Percentiles rank a stretch among this genome's conserved stretches.
These are phyloP conservation scores for Ptychadena robeensis DNA, from an alignment of 2,797 vertebrate species.

Conservation along the genomic window DNA sequence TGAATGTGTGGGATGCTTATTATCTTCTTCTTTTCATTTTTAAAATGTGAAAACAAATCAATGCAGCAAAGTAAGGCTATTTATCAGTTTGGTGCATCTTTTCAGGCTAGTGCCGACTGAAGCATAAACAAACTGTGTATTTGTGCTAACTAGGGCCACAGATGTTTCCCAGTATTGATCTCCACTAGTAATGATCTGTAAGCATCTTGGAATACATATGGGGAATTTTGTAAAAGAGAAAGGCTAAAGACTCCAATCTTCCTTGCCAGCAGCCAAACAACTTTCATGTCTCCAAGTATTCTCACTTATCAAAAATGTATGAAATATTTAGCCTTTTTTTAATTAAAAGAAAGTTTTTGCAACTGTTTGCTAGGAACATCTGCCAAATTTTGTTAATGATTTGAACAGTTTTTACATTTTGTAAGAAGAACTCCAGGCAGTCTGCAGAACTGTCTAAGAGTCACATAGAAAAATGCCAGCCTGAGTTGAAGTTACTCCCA, in stretches of 20 bases:
- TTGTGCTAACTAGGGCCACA: slow-evolving; percentile 43
- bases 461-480: background rate
- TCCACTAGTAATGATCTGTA: slow-evolving; percentile 55
- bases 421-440: background rate
- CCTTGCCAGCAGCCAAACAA: slow-evolving; percentile 45
- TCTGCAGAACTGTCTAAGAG: background rate
- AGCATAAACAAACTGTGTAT: slow-evolving; percentile 36
- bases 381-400: slow-evolving; percentile 39
- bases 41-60: slow-evolving; percentile 38
- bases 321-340: slow-evolving; percentile 59
- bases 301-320: slow-evolving; percentile 47
- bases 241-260: slow-evolving; percentile 44
- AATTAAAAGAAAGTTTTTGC: slow-evolving; percentile 49
- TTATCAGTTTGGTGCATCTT: slow-evolving; percentile 20
- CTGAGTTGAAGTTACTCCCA: background rate
- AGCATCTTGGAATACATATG: slow-evolving; percentile 50
- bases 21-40: slow-evolving; percentile 18
- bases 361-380: slow-evolving; percentile 52
- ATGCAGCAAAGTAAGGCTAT: slow-evolving; percentile 12
- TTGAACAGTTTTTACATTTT: slow-evolving; percentile 16
- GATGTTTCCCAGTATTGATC: slow-evolving; percentile 60
- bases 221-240: slow-evolving; percentile 32
- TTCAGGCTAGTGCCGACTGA: slow-evolving; percentile 20
- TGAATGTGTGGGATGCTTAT: slow-evolving; percentile 15
- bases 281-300: slow-evolving; percentile 55